Base-by-base conservation (phyloP, 2,797 vertebrate species). In the Chromobotia macracanthus region DNA sequence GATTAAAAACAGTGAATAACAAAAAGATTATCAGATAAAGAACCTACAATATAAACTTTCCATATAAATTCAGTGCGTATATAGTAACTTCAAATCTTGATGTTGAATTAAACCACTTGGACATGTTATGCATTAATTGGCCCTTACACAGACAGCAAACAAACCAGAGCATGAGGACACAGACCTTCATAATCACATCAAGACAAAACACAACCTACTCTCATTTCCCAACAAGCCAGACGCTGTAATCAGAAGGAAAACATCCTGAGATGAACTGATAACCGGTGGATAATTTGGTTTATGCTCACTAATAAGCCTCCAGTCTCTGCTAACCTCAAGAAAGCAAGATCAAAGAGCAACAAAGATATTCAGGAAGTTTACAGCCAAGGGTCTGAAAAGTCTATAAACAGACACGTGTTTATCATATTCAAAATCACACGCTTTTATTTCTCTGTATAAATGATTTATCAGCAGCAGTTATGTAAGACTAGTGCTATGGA, bases 241-340 rank as follows among this genome's bases (percentile, higher is more conserved):
- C 16, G 44, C 25, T 11, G 6, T 67, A 76, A 76, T 46, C 35
- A 67, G 64, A 50, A 68, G 44, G 38, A 13, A 68, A n/a, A 38
- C 0, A 5, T 19, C 38, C 23, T n/a, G 2, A 75, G 21, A 66
- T 56, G 18, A 41, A 41, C 8, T 2, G 28, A 66, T 9, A 66
- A 75, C 21, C 0, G 23, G 41, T 35, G 75, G 23, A 69, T 69
- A 23, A 77, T 60, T 77, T 0, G 6, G 11, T 69, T 69, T 23
- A 50, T 9, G 12, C 19, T 50, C 16, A 10, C 35, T 11, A 28
- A 67, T 58, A 48, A 16, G 64, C 13, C 8, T 35, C 16, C 0
- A 56, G 21, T n/a, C 44, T 35, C 25, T 35, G 60, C 25, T 50
- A 21, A 35, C 44, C 15, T 53, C 3, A 2, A 53, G 13, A 66